Percentiles rank a stretch among this genome's conserved stretches.
These are phyloP conservation scores for Gymnothorax javanicus DNA, from an alignment of 2,797 vertebrate genomes.

Conservation along the genomic window DNA sequence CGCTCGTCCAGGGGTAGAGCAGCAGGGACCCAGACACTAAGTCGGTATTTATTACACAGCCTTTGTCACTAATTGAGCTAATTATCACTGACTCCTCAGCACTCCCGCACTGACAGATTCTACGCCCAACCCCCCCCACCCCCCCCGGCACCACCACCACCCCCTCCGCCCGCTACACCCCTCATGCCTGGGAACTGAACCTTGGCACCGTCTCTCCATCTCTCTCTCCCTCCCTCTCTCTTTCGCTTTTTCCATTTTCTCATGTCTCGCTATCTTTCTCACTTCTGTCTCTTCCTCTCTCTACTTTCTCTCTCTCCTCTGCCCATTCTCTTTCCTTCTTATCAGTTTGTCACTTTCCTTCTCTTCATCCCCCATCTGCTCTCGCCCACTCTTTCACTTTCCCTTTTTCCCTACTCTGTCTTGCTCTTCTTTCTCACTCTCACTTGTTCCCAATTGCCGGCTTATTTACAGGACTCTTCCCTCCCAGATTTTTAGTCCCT, in stretches of 20 bases:
- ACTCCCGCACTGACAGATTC: constrained; percentile 88
- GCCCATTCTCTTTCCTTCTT: neutral
- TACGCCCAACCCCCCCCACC: constrained; percentile 4
- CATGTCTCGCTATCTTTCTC: constrained; percentile 17
- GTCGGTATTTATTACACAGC: constrained; percentile 99
- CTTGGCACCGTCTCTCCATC: constrained; percentile 55
- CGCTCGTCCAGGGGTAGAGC: constrained; percentile 91
- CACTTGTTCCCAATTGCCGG: neutral
- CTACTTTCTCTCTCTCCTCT: constrained; percentile 6
- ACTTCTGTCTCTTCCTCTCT: constrained; percentile 17
- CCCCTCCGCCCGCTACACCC: constrained; percentile 49
- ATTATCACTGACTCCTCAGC: constrained; percentile 99
- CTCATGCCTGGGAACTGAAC: constrained; percentile 72
- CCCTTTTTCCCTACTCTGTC: neutral
- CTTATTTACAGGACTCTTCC: no score
- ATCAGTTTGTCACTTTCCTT: neutral
- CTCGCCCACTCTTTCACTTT: neutral
- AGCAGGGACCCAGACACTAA: constrained; percentile 99
- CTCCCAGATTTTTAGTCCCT: no score
- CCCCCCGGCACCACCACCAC: constrained; percentile 41
- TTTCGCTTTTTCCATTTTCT: constrained; percentile 36
- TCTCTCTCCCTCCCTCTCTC: constrained; percentile 43
- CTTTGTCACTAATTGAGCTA: constrained; percentile 99
- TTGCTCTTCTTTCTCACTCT: no score
- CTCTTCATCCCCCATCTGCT: neutral